These are phyloP conservation scores for Pterocles burchelli DNA, from an alignment of 2,113 vertebrate species.

Conservation along the genomic window DNA sequence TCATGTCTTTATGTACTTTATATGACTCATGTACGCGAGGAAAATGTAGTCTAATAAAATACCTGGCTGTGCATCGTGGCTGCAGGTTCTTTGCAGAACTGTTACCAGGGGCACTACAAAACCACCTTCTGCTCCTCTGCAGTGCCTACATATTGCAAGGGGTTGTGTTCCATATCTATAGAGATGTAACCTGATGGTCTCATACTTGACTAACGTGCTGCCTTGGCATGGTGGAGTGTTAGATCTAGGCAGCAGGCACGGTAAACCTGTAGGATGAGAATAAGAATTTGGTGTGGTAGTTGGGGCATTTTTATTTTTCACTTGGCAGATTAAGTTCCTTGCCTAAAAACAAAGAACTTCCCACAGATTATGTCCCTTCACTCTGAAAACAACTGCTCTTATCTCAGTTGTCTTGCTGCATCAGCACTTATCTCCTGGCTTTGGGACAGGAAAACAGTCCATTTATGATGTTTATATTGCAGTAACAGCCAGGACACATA, in stretches of 20 bases:
- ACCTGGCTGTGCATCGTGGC: neutral
- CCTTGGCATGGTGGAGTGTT: neutral
- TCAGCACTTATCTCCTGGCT: slow-evolving; percentile 10
- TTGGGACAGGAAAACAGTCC: neutral
- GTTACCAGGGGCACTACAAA: neutral
- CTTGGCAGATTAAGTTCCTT: neutral
- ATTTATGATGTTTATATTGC: neutral
- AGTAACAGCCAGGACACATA: neutral
- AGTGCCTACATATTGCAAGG: slow-evolving; percentile 1
- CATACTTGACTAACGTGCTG: neutral
- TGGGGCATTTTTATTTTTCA: neutral
- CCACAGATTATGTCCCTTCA: neutral
- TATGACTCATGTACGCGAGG: neutral
- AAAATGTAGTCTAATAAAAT: slow-evolving; percentile 58
- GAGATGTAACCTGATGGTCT: neutral
- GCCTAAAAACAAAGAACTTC: neutral
- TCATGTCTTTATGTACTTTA: slow-evolving; percentile 57
- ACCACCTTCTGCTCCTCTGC: neutral
- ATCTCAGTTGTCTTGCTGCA: neutral
- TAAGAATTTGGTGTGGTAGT: neutral
- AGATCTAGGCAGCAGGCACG: neutral
- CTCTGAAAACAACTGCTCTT: neutral
- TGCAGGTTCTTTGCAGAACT: slow-evolving; percentile 18
- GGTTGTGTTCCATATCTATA: neutral
- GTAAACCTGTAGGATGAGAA: neutral